Percentiles rank a stretch among this genome's conserved stretches.
These are phyloP conservation scores for Emydocephalus ijimae DNA, from an alignment of 2,113 vertebrate species.

Conservation along the genomic window DNA sequence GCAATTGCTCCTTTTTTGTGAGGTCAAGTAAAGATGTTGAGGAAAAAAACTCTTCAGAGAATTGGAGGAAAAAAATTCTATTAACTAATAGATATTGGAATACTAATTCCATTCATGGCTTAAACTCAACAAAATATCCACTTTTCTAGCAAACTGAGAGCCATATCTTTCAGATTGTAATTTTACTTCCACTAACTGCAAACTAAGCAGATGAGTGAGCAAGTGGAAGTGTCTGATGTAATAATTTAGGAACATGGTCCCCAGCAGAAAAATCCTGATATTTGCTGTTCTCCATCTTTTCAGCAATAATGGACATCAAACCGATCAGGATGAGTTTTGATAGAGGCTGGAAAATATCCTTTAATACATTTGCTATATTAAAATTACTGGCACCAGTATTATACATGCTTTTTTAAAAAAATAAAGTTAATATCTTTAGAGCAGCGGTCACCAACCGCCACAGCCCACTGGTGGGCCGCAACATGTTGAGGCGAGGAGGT, in stretches of 20 bases:
- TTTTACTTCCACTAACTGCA: not conserved
- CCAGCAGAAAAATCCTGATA: not conserved
- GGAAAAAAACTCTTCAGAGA: not conserved
- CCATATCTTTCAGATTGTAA: not conserved
- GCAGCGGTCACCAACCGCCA: not conserved
- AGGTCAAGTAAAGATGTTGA: rapidly evolving
- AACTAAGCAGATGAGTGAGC: too few relatives aligned
- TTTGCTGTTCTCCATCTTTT: not conserved
- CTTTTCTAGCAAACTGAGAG: conserved; percentile 3
- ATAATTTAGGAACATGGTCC: not conserved
- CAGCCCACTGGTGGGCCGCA: too few relatives aligned
- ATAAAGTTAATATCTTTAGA: not conserved
- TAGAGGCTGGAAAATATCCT: not conserved
- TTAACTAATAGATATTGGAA: not conserved
- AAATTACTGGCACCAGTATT: not conserved
- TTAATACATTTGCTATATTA: not conserved
- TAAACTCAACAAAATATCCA: not conserved
- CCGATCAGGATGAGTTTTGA: not conserved
- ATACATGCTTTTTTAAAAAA: not conserved
- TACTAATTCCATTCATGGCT: not conserved
- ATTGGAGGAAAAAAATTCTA: conserved; percentile 2
- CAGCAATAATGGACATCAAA: not conserved
- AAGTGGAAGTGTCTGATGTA: too few relatives aligned
- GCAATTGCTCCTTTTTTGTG: not conserved
- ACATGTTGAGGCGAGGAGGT: too few relatives aligned